Conservation (phyloP, 1,140 invertebrate species). For the Drosophila mauritiana region DNA sequence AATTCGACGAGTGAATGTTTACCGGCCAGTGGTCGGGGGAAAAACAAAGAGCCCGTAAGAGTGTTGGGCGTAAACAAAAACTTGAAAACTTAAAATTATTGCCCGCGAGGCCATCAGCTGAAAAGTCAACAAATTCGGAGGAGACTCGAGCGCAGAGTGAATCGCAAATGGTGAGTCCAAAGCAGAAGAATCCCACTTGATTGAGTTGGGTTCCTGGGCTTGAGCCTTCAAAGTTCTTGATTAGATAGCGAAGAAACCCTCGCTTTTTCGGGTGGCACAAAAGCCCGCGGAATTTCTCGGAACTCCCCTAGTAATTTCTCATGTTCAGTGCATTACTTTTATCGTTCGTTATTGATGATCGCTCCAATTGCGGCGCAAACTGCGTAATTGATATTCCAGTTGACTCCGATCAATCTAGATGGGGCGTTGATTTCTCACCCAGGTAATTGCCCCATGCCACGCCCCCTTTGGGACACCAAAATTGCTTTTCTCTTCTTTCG, state of each 20-base stretch:
- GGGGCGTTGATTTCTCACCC: constrained; percentile 17
- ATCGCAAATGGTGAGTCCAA: constrained; percentile 19
- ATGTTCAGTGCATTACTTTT: constrained; percentile 46
- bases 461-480: constrained; percentile 9
- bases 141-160: constrained; percentile 2
- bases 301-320: constrained; percentile 34
- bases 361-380: constrained; percentile 42
- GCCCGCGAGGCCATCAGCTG: constrained; percentile 27
- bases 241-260: constrained; percentile 19
- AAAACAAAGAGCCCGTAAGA: constrained; percentile 23
- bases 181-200: constrained; percentile 10
- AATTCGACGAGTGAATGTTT: constrained; percentile 36
- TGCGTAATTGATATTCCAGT: constrained; percentile 43
- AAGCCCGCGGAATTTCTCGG: constrained; percentile 22
- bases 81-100: constrained; percentile 22
- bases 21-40: constrained; percentile 1
- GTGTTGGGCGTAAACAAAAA: constrained; percentile 38
- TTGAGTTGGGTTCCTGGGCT: constrained; percentile 7
- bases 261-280: neutral
- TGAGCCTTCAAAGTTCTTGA: constrained; percentile 16
- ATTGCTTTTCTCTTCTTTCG: neutral
- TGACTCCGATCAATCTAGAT: constrained; percentile 44
- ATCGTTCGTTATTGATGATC: constrained; percentile 43
- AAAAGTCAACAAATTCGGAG: constrained; percentile 22
- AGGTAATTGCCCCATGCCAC: constrained; percentile 34